Evolutionary conservation across 2,113 vertebrate species (phyloP).

Genomic region (Vidua chalybeata): DNA sequence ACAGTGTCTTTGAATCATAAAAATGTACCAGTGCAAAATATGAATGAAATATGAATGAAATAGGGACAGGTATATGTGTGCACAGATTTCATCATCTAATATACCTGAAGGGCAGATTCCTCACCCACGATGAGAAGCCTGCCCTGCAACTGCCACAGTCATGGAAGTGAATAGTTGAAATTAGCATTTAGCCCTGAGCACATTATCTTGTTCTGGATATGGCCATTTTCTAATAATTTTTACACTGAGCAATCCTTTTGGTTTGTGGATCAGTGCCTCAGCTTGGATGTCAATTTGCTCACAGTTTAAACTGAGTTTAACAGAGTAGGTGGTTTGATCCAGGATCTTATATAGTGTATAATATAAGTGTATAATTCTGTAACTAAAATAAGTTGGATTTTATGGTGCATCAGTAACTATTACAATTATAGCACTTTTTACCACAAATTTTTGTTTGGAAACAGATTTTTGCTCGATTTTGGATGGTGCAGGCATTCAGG

Average conservation of each 20-base stretch:
- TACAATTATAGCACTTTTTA: not conserved
- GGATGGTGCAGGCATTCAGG: not conserved
- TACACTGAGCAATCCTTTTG: not conserved
- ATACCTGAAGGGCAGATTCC: not conserved
- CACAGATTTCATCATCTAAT: not conserved
- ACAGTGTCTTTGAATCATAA: not conserved
- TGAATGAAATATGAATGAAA: not conserved
- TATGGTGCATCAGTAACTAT: not conserved
- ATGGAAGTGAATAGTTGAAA: not conserved
- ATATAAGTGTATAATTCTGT: not conserved
- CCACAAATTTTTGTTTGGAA: not conserved
- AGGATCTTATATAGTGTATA: not conserved
- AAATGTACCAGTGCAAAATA: not conserved
- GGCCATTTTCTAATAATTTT: not conserved
- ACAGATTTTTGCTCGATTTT: not conserved
- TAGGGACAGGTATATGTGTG: not conserved
- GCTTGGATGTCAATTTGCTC: not conserved
- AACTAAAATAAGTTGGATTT: not conserved
- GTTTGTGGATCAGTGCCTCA: not conserved
- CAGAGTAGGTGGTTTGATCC: not conserved
- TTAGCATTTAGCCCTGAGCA: not conserved
- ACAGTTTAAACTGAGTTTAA: not conserved
- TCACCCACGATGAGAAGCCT: not conserved
- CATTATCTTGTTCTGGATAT: not conserved
- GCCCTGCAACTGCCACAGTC: not conserved